These are phyloP conservation scores for Pempheris klunzingeri DNA, from an alignment of 2,797 vertebrate genomes.

Conservation along the genomic window DNA sequence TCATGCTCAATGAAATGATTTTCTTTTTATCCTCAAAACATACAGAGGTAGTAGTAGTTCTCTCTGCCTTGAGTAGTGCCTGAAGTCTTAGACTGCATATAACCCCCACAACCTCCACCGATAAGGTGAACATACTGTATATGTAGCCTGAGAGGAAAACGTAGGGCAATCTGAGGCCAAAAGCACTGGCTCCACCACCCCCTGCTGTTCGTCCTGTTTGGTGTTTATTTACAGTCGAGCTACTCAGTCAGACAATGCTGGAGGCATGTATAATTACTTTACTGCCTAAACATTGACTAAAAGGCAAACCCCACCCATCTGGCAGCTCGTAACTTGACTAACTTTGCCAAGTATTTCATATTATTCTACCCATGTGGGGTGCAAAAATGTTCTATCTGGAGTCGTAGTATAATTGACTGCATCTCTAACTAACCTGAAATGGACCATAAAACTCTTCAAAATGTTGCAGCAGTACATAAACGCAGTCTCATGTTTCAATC, in stretches of 20 bases:
- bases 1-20: not conserved
- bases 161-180: not conserved
- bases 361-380: conserved; percentile 31
- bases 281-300: conserved; percentile 1
- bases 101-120: not conserved
- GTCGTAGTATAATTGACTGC: conserved; percentile 30
- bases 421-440: conserved; percentile 55
- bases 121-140: not conserved
- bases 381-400: conserved; percentile 38
- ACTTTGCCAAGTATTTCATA: conserved; percentile 34
- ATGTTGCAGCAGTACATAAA: conserved; percentile 48
- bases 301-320: conserved; percentile 9
- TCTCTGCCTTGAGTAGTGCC: conserved; percentile 4
- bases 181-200: not conserved
- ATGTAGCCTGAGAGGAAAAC: conserved; percentile 5
- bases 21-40: not conserved
- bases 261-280: conserved; percentile 20
- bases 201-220: not conserved
- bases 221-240: not conserved
- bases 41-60: not conserved
- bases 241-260: not conserved
- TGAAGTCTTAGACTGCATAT: conserved; percentile 6
- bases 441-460: conserved; percentile 44
- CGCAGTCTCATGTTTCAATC: conserved; percentile 48
- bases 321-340: not conserved